Percentiles rank a stretch among this genome's conserved stretches.
These are phyloP conservation scores for Moxostoma hubbsi DNA, from an alignment of 2,797 vertebrate genomes.

Conservation along the genomic window DNA sequence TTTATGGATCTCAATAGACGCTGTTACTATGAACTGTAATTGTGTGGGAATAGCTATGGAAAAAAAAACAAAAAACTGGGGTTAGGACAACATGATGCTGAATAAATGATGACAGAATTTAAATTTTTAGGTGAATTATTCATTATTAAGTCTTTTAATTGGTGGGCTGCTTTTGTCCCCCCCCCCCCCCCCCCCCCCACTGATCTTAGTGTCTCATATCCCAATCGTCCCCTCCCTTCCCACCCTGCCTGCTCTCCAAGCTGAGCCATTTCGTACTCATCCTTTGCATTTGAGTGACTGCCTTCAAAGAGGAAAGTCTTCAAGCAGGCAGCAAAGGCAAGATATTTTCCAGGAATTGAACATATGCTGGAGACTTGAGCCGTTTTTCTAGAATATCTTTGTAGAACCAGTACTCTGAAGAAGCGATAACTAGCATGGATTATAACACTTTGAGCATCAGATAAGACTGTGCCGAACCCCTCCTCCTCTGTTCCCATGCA, in stretches of 20 bases:
- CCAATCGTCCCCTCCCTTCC: slow-evolving; percentile 18
- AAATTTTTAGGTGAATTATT: neutral
- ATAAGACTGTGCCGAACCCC: neutral
- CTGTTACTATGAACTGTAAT: too few relatives aligned
- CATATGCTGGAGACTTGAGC: neutral
- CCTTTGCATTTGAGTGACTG: slow-evolving; percentile 40
- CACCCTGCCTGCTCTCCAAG: slow-evolving; percentile 1
- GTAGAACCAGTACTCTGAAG: neutral
- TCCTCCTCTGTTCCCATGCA: neutral
- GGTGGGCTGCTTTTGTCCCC: neutral
- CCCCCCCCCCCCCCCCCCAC: too few relatives aligned
- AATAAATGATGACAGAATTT: too few relatives aligned
- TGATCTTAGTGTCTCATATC: slow-evolving; percentile 13
- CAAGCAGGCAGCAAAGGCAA: slow-evolving; percentile 1
- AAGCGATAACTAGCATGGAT: neutral
- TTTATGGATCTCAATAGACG: too few relatives aligned
- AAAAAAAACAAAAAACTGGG: too few relatives aligned
- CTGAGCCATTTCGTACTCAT: slow-evolving; percentile 8
- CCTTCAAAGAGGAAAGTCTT: slow-evolving; percentile 19
- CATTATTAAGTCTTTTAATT: neutral
- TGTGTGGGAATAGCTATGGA: too few relatives aligned
- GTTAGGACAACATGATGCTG: neutral
- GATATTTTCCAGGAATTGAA: neutral
- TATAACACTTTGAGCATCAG: slow-evolving; percentile 5
- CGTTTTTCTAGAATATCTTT: neutral